Base-by-base conservation (phyloP, 2,113 vertebrate species). In the Empidonax alnorum region DNA sequence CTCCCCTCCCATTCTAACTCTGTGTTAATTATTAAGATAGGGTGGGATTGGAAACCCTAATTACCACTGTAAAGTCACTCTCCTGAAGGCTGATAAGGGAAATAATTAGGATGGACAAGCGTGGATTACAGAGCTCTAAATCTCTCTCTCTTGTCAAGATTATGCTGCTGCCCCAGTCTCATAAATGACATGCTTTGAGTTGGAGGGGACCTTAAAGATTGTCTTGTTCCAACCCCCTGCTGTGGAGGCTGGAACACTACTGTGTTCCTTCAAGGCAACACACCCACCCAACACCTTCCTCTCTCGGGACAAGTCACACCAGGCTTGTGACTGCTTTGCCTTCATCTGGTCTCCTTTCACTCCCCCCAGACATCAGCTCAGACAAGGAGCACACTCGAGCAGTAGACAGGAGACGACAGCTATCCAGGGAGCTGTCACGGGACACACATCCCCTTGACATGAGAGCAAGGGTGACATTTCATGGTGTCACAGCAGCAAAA, bases 61-160 rank as follows among this genome's bases (percentile, higher is more conserved):
- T 98, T 97, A 97, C 89, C 84, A 89, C 82, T 82, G 75, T 89
- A 53, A 76, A 92, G 92, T 85, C 94, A 92, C 96, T 95, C 96
- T 96, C 94, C n/a, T 87, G 74, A 94, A 97, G 84, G 90, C 95
- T 94, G 97, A 98, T 97, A 98, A 98, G 92, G 37, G 92, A 96
- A 96, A 95, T 96, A 97, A 98, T 98, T 97, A 98, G 93, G 93
- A 97, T 96, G 96, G 97, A 97, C 97, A 96, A 47, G 93, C 62
- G 35, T 74, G 93, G 93, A 96, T 97, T 98, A 97, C 88, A 96
- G 85, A 83, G 90, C 90, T 79, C 62, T 68, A 93, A 96, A 96
- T 96, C 68, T 87, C 95, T 92, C 73, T 47, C 52, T 61, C 47
- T 88, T 91, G 88, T 97, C 94, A 93, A 97, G 96, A 97, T 96